A percentile compares a stretch with the other conserved stretches of the same genome.
These are phyloP conservation scores for Oenanthe melanoleuca DNA, from an alignment of 2,113 vertebrate species.

Conservation along the genomic window DNA sequence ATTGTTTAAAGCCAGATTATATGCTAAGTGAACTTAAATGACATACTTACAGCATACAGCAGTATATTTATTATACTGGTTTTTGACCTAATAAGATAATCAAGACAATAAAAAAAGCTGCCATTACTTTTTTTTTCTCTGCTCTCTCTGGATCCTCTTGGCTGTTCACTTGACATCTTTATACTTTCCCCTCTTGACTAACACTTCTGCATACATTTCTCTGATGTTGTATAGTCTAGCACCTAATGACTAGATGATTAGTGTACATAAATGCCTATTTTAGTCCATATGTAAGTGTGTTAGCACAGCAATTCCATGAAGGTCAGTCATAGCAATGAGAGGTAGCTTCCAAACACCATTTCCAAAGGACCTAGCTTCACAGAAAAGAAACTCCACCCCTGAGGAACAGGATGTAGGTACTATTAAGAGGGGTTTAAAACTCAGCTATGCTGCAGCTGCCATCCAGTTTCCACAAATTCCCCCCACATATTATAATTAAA, in stretches of 20 bases:
- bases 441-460: not conserved
- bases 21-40: not conserved
- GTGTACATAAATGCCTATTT: slow-evolving; percentile 2
- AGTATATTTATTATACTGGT: rapidly evolving
- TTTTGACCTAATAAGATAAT: not conserved
- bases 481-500: slow-evolving; percentile 13
- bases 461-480: not conserved
- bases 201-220: not conserved
- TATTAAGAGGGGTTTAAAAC: slow-evolving; percentile 18
- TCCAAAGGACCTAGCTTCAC: slow-evolving; percentile 14
- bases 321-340: not conserved
- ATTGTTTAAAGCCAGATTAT: not conserved
- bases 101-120: not conserved
- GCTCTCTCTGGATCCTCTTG: not conserved
- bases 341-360: slow-evolving; percentile 30
- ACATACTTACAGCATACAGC: not conserved
- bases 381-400: not conserved
- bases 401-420: not conserved
- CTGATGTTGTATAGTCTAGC: not conserved
- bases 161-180: not conserved
- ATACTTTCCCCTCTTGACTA: not conserved
- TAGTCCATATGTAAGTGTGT: not conserved
- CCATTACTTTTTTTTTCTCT: not conserved
- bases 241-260: not conserved
- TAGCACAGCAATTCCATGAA: not conserved